These are phyloP conservation scores for Corythoichthys haematopterus DNA, from an alignment of 2,113 vertebrate genomes.

Conservation along the genomic window DNA sequence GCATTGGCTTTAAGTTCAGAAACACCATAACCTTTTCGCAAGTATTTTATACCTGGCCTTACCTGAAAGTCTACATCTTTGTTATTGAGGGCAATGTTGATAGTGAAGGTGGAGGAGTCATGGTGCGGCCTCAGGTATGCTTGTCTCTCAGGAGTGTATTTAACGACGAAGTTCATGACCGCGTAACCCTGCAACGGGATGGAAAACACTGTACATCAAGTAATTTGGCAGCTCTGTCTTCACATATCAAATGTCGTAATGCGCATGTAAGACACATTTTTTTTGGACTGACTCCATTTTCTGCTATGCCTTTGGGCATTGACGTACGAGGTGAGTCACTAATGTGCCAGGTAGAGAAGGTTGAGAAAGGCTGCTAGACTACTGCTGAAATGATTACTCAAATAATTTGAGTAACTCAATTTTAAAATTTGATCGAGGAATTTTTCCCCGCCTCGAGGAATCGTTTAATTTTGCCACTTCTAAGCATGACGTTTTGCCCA, in stretches of 20 bases:
- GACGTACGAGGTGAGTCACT: not conserved
- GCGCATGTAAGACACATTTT: slow-evolving; percentile 4
- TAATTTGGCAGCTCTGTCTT: slow-evolving; percentile 1
- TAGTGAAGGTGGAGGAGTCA: slow-evolving; percentile 96
- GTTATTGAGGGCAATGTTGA: slow-evolving; percentile 94
- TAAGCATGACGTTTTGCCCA: no score
- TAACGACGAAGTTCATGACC: slow-evolving; percentile 95
- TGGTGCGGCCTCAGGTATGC: slow-evolving; percentile 87
- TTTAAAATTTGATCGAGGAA: no score
- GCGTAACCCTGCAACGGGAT: slow-evolving; percentile 77
- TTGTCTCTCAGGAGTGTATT: slow-evolving; percentile 88
- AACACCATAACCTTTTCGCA: not conserved
- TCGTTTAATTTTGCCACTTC: no score
- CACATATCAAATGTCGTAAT: slow-evolving; percentile 6
- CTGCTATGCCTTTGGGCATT: not conserved
- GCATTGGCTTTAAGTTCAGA: not conserved
- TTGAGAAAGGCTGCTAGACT: no score
- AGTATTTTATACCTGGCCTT: not conserved
- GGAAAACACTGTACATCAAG: not conserved
- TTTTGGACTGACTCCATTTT: not conserved
- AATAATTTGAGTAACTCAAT: no score
- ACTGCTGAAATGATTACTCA: no score
- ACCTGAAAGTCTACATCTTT: slow-evolving; percentile 90
- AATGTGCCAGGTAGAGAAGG: not conserved
- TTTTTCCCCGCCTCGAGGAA: no score